Percentiles rank a stretch among this genome's conserved stretches.
phyloP scores from a whole-genome alignment of 1,140 invertebrate genomes.

The Orius insidiosus region DNA sequence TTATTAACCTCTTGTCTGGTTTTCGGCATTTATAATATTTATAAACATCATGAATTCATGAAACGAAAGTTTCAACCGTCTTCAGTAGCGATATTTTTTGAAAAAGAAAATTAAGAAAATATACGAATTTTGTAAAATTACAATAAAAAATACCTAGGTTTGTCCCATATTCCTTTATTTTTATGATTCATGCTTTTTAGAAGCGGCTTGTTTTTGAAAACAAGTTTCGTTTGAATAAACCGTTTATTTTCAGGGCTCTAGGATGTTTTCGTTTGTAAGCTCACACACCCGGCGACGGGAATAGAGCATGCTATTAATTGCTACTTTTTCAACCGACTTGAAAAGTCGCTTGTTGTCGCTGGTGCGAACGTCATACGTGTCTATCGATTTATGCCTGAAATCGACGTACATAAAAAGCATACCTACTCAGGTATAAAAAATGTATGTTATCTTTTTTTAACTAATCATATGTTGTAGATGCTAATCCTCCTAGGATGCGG shows the following conservation, averaged over 20 bases:
- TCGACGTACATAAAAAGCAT: slow-evolving; percentile 36
- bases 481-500: slow-evolving; percentile 69
- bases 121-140: too few relatives aligned
- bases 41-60: too few relatives aligned
- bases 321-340: slow-evolving; percentile 78
- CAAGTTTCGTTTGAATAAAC: too few relatives aligned
- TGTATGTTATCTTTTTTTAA: not conserved
- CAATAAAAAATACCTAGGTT: too few relatives aligned
- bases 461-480: slow-evolving; percentile 23
- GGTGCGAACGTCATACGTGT: slow-evolving; percentile 84
- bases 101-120: too few relatives aligned
- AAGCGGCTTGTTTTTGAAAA: too few relatives aligned
- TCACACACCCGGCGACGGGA: slow-evolving; percentile 76
- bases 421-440: slow-evolving; percentile 41
- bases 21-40: too few relatives aligned
- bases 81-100: too few relatives aligned
- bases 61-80: too few relatives aligned
- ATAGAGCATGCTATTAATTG: slow-evolving; percentile 89
- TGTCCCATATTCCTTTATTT: too few relatives aligned
- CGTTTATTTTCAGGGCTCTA: slow-evolving; percentile 20
- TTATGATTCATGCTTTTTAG: too few relatives aligned
- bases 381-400: slow-evolving; percentile 72
- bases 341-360: slow-evolving; percentile 82
- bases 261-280: slow-evolving; percentile 90
- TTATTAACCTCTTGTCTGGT: too few relatives aligned